A percentile compares a stretch with the other conserved stretches of the same genome.
These are phyloP conservation scores for Anniella stebbinsi DNA, from an alignment of 2,797 vertebrate genomes.

Conservation along the genomic window DNA sequence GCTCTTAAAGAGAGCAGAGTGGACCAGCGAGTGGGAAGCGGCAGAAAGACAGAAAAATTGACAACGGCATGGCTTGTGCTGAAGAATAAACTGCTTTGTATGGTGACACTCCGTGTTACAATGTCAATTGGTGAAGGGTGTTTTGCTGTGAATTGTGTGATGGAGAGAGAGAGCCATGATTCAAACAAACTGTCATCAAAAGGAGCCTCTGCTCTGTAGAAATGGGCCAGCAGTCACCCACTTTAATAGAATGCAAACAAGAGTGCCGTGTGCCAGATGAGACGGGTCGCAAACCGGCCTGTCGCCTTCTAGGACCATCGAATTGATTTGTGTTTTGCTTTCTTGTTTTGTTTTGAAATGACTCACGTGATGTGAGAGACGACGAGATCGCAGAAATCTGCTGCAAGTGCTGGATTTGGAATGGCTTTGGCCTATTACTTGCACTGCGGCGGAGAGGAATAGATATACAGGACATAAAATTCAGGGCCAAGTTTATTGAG, in stretches of 20 bases:
- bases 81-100: constrained; percentile 45
- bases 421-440: background rate
- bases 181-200: constrained; percentile 50
- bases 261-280: constrained; percentile 41
- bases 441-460: background rate
- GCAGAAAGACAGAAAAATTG: background rate
- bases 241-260: constrained; percentile 58
- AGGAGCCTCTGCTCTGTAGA: constrained; percentile 33
- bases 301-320: constrained; percentile 49
- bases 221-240: constrained; percentile 7
- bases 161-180: constrained; percentile 45
- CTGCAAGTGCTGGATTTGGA: background rate
- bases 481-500: background rate
- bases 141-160: constrained; percentile 20
- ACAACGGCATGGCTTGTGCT: constrained; percentile 4
- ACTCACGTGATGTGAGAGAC: background rate
- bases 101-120: background rate
- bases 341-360: constrained; percentile 49
- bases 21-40: background rate
- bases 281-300: constrained; percentile 51
- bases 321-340: constrained; percentile 53
- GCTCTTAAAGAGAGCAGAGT: constrained; percentile 24
- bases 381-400: background rate
- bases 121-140: constrained; percentile 36
- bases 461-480: too few relatives aligned